Base-by-base conservation (phyloP, 2,113 vertebrate species). In the Narcine bancroftii region DNA sequence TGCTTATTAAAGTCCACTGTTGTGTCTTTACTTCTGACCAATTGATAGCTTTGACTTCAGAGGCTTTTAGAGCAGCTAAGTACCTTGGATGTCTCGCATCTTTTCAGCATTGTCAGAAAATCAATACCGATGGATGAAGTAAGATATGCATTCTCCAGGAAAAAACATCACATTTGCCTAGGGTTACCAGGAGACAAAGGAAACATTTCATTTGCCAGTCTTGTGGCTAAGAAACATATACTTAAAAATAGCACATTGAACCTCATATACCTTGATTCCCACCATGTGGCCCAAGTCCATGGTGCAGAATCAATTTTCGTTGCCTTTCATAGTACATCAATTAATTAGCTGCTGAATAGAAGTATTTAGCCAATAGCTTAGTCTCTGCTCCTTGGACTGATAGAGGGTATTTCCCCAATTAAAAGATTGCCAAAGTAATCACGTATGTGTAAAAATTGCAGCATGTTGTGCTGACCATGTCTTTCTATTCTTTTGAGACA, bases 41-140 rank as follows among this genome's bases (percentile, higher is more conserved):
- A 87, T 87, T 87, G 81, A 87, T 87, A n/a, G 53, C 24, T 83
- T 56, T 87, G 81, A 85, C 81, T 60, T 60, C 81, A 85, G 50
- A 60, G 24, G 33, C 81, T 60, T 87, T 36, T 87, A n/a, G 53
- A 63, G 15, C n/a, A 15, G 33, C 17, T 26, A 19, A 19, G 81
- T 17, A 87, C 53, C 13, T 2, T 50, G 81, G 81, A 87, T 6
- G 17, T 60, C 81, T 21, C 53, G 36, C 53, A 87, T 19, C 15
- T 87, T 60, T 81, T 87, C 19, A 87, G n/a, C n/a, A 36, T 53
- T 60, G 81, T 60, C 50, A 87, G 81, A n/a, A 63, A 87, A 87
- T 87, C 81, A 63, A 87, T 87, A 17, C 81, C 6, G 13, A 21
- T 50, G 53, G 81, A 87, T 87, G 21, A 36, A 60, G 6, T 36